Evolutionary conservation across 2,113 vertebrate genomes (phyloP).

Genomic region (Pyxicephalus adspersus): DNA sequence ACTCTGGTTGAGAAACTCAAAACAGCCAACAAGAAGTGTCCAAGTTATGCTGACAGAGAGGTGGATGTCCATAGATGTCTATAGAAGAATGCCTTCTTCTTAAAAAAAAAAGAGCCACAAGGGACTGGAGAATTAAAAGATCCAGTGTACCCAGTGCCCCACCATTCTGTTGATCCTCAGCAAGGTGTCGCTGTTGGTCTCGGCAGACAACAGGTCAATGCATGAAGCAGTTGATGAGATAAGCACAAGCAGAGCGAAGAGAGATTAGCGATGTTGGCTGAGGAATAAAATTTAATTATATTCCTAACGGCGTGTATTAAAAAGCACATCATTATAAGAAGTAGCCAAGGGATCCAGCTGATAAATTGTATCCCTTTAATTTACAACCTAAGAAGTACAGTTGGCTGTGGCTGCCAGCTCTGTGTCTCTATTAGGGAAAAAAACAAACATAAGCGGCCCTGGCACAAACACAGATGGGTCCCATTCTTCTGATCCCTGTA

Average conservation of each 20-base stretch:
- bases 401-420: not conserved
- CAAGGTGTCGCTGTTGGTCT: not conserved
- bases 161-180: not conserved
- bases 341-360: not conserved
- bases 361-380: constrained; percentile 32
- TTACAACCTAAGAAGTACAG: constrained; percentile 21
- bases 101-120: no score
- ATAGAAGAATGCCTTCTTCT: no score
- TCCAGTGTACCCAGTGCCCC: no score
- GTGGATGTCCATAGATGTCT: no score
- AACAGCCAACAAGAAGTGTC: no score
- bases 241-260: not conserved
- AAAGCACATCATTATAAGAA: constrained; percentile 36
- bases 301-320: constrained; percentile 21
- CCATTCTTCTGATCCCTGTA: constrained; percentile 1
- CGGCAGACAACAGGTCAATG: not conserved
- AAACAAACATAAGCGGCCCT: constrained; percentile 19
- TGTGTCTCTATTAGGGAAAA: not conserved
- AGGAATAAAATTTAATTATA: constrained; percentile 46
- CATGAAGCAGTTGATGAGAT: not conserved
- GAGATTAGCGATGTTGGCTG: constrained; percentile 1
- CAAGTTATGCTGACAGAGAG: no score
- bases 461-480: not conserved
- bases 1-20: no score
- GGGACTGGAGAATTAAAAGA: no score